Evolutionary conservation across 2,113 vertebrate species (phyloP).

Genomic region (Lynx canadensis): DNA sequence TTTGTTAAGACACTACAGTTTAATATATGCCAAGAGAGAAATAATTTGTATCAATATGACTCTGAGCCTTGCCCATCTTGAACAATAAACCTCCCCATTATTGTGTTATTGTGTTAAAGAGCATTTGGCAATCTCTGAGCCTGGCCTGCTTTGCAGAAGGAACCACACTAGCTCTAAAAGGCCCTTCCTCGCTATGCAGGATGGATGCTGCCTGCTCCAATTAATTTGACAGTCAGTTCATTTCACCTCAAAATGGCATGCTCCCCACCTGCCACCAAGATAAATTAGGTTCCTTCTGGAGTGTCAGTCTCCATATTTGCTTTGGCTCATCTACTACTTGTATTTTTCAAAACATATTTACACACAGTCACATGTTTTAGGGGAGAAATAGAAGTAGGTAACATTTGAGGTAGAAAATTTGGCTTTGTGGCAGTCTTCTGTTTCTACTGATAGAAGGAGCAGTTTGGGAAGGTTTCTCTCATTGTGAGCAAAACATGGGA

Average conservation of each 20-base stretch:
- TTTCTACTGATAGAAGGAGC: background rate
- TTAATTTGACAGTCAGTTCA: slow-evolving; percentile 50
- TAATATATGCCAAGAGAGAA: background rate
- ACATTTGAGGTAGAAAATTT: slow-evolving; percentile 24
- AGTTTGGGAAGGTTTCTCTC: slow-evolving; percentile 36
- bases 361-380: background rate
- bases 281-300: background rate
- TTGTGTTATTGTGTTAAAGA: slow-evolving; percentile 33
- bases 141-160: slow-evolving; percentile 40
- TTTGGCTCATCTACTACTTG: background rate
- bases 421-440: background rate
- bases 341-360: slow-evolving; percentile 33
- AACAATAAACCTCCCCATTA: slow-evolving; percentile 34
- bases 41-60: background rate
- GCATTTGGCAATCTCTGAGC: background rate
- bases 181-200: background rate
- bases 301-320: background rate
- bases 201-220: background rate
- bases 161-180: slow-evolving; percentile 15
- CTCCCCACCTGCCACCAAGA: slow-evolving; percentile 32
- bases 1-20: slow-evolving; percentile 23
- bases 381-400: background rate
- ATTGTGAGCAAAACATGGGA: slow-evolving; percentile 5
- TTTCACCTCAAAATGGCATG: slow-evolving; percentile 30
- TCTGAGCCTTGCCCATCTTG: background rate